Evolutionary conservation across 2,797 vertebrate genomes (phyloP), one percentile per base, ranked within the genome.

Genomic region (Melopsittacus undulatus): DNA sequence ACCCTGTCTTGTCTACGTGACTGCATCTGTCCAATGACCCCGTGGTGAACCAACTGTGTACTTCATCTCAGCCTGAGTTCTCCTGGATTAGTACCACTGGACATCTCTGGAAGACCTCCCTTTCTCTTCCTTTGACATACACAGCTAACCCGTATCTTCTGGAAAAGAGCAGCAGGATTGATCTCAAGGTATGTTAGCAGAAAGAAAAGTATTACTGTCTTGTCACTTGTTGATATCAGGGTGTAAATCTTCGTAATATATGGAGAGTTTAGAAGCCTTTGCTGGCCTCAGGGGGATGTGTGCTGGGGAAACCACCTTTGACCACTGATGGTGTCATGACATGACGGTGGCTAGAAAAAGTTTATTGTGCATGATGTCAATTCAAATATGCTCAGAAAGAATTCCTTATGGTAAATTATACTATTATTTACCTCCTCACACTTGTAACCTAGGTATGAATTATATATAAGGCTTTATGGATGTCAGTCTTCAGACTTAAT

Each of bases 101-200:
- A 83, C 45, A 59, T 27, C 64, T 89, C 61, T 40, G 42, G 32
- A 90, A 87, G 45, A 89, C 21, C 48, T 59, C 20, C 1, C 3
- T 89, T 90, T n/a, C 21, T 75, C 84, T 66, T 67, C 27, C 42
- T 82, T 38, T 64, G 48, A 42, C 0, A 3, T 22, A 80, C 5
- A 8, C 32, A 85, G n/a, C 59, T 64, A 74, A 70, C 8, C 3
- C 2, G 0, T 30, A 83, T 49, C 49, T 77, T 89, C 80, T 80
- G 48, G 74, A 87, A 82, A 69, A 61, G 52, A 84, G 19, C 15
- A 43, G 21, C 52, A 88, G 34, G n/a, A 89, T 23, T 81, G 10
- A 5, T 78, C 75, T 85, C 38, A 62, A 95, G 94, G 92, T 96
- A 92, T 3, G 83, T 72, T 32, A 72, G 21, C 14, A 74, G 79